Percentiles rank a stretch among this genome's conserved stretches.
phyloP scores from a whole-genome alignment of 2,888 invertebrate species.

The Tenthredo amoena region DNA sequence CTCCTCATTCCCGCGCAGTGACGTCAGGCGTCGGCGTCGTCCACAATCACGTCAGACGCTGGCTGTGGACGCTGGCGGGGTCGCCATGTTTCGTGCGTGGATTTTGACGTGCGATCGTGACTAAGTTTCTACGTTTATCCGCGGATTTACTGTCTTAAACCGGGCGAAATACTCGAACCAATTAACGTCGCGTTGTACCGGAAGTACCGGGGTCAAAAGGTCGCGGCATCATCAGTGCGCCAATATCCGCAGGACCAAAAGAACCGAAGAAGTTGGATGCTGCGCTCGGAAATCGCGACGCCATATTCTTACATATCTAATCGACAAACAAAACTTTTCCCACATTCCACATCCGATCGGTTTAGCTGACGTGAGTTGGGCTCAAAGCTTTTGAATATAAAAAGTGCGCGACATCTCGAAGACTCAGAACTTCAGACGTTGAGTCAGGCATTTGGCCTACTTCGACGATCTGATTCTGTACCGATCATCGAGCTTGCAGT shows the following conservation, averaged over 20 bases:
- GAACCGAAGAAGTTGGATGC: conserved; percentile 19
- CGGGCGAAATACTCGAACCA: neutral
- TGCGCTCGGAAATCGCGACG: conserved; percentile 41
- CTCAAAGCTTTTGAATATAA: neutral
- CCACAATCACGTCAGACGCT: conserved; percentile 62
- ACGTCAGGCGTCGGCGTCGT: conserved; percentile 62
- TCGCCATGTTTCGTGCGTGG: conserved; percentile 66
- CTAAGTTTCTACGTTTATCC: neutral
- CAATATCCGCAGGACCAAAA: neutral
- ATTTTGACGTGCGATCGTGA: conserved; percentile 60
- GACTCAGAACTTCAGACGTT: neutral
- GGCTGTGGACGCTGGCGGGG: conserved; percentile 58
- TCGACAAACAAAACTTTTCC: conserved; percentile 17
- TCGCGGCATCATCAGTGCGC: neutral
- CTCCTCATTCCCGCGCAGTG: conserved; percentile 55
- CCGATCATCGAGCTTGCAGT: neutral
- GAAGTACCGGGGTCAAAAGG: conserved; percentile 21
- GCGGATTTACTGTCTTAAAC: conserved; percentile 24
- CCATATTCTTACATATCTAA: conserved; percentile 39
- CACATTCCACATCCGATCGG: conserved; percentile 4
- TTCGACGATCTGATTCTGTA: neutral
- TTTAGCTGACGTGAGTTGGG: neutral
- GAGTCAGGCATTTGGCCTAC: neutral
- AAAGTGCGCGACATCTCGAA: conserved; percentile 4
- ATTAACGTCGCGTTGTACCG: neutral